phyloP scores from a whole-genome alignment of 53 echinoderm and acorn worm species.

The Astropecten irregularis region DNA sequence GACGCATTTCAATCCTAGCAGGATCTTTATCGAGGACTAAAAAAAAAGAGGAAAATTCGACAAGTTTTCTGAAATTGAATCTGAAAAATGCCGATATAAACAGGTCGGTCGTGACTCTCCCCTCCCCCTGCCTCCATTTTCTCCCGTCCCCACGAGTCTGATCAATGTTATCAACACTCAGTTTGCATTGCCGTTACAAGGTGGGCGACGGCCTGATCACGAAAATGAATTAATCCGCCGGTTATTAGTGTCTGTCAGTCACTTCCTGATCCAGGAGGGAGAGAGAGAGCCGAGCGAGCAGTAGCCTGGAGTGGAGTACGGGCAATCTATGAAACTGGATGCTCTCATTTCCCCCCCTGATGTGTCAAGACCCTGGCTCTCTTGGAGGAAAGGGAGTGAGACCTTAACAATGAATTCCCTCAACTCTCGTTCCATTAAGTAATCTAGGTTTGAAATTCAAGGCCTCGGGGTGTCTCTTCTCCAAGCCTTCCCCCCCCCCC shows the following conservation, averaged over 20 bases:
- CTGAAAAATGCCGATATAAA: too few species aligned
- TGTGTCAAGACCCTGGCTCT: not conserved
- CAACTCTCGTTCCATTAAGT: not conserved
- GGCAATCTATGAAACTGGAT: conserved; percentile 1
- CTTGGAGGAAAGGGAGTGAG: not conserved
- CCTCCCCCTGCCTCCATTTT: too few species aligned
- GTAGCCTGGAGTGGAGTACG: not conserved
- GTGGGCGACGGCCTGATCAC: not conserved
- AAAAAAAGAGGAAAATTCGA: too few species aligned
- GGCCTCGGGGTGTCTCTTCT: too few species aligned
- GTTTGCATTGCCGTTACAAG: not conserved
- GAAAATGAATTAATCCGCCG: conserved; percentile 45
- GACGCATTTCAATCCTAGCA: too few species aligned
- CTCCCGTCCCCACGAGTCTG: too few species aligned
- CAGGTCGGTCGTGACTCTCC: too few species aligned
- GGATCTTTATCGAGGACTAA: too few species aligned
- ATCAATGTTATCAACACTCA: not conserved
- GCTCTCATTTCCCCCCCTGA: not conserved
- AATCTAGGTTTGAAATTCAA: not conserved
- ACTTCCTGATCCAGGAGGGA: conserved; percentile 26
- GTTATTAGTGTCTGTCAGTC: conserved; percentile 44
- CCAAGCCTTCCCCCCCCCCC: not conserved
- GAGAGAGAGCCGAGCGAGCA: not conserved
- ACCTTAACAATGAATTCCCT: not conserved
- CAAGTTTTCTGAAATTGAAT: too few species aligned